Evolutionary conservation across 2,888 invertebrate genomes (phyloP).

Genomic region (Cephus pulcher): DNA sequence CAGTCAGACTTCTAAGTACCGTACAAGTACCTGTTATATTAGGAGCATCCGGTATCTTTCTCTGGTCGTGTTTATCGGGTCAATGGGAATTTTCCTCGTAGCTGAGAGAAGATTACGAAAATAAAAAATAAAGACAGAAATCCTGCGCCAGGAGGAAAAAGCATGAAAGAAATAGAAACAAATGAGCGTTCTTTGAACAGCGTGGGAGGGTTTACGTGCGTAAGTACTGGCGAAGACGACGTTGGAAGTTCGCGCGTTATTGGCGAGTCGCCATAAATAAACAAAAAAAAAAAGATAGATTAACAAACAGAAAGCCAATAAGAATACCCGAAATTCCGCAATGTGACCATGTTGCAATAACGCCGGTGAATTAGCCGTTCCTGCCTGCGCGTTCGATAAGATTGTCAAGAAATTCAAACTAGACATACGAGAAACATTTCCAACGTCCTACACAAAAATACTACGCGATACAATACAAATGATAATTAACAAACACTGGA

Average conservation of each 20-base stretch:
- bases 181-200: conserved; percentile 12
- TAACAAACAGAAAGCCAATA: not conserved
- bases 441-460: not conserved
- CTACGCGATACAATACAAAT: not conserved
- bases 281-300: not conserved
- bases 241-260: not conserved
- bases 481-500: not conserved
- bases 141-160: conserved; percentile 7
- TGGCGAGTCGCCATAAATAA: not conserved
- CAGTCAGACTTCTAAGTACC: not conserved
- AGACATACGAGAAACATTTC: not conserved
- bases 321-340: not conserved
- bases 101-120: not conserved
- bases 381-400: not conserved
- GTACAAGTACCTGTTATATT: not conserved
- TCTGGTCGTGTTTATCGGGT: not conserved
- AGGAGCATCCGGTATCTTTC: not conserved
- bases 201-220: not conserved
- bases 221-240: not conserved
- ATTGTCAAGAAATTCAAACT: not conserved
- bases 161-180: conserved; percentile 4
- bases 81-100: not conserved
- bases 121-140: not conserved
- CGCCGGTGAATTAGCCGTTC: not conserved
- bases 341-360: not conserved